Percentiles rank a stretch among this genome's conserved stretches.
Conservation (phyloP, 2,888 invertebrate genomes). For the Adelognathus sp. region DNA sequence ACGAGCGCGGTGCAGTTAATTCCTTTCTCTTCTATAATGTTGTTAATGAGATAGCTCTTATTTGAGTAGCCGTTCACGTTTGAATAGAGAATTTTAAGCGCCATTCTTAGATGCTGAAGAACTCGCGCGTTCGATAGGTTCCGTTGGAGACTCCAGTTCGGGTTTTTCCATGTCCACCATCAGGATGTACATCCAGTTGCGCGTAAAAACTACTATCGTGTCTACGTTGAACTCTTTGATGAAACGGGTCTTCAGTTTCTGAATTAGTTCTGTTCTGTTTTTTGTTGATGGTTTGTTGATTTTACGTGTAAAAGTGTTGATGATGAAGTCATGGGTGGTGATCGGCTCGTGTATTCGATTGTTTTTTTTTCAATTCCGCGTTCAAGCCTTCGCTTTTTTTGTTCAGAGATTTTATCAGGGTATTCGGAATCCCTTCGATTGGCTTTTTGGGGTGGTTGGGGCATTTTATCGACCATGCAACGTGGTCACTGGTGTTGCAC, state of each 20-base stretch:
- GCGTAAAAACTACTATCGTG: not conserved
- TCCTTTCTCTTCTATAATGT: slow-evolving; percentile 12
- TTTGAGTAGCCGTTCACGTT: slow-evolving; percentile 27
- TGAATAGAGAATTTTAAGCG: slow-evolving; percentile 12
- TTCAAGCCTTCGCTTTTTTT: not conserved
- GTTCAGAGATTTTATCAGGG: slow-evolving; percentile 11
- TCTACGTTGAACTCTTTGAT: not conserved
- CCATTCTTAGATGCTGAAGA: not conserved
- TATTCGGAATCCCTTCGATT: slow-evolving; percentile 6
- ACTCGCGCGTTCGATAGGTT: not conserved
- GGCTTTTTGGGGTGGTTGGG: not conserved
- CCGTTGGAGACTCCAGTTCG: not conserved
- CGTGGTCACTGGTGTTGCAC: slow-evolving; percentile 17
- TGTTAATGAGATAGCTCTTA: slow-evolving; percentile 19
- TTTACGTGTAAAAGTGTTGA: slow-evolving; percentile 11
- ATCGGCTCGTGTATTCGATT: slow-evolving; percentile 6
- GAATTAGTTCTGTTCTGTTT: slow-evolving; percentile 12
- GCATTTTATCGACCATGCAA: slow-evolving; percentile 17
- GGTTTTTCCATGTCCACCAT: not conserved
- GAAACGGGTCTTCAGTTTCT: slow-evolving; percentile 6
- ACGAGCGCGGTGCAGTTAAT: slow-evolving; percentile 24
- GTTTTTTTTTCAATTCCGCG: not conserved
- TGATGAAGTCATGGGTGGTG: slow-evolving; percentile 14
- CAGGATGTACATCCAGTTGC: slow-evolving; percentile 17
- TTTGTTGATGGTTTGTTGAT: slow-evolving; percentile 14